Evolutionary conservation across 2,888 invertebrate genomes (phyloP), one percentile per base, ranked within the genome.

Genomic region (Spisula solida): DNA sequence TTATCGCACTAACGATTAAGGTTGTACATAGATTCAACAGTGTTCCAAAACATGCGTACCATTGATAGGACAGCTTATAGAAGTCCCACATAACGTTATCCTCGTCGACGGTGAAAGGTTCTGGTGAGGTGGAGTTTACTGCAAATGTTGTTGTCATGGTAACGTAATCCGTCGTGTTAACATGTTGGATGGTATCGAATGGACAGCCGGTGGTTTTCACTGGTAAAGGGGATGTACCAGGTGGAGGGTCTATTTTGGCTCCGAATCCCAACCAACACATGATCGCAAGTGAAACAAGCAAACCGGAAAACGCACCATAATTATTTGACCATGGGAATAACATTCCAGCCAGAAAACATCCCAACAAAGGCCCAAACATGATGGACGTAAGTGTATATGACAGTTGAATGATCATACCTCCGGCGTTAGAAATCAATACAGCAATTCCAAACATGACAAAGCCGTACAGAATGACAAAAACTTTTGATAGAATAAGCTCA

Each of bases 311-410:
- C 0, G 89, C 86, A n/a, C 89, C 95, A 86, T 92, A 92, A 48
- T 82, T 87, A 81, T 95, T 95, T 66, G 94, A 92, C 91, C 95
- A 98, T 83, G 98, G 96, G 82, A 95, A 94, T 55, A 96, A 88
- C 90, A 96, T 94, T 48, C 96, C 96, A 18, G 95, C 90, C 10
- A 94, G 93, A 86, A 95, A 96, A 18, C 94, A 81, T 14, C 95
- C 95, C 14, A 95, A 89, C 1, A 94, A 66, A 0, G 95, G 95
- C 34, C 95, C 95, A 2, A 94, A 94, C 18, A 95, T 88, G 87
- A 96, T 93, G 18, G 95, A 95, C 81, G 94, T 95, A 47, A 96
- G 79, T 4, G 88, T 93, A 8, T 94, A 90, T 8, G 95, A 94
- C 8, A 94, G 93, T 92, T 95, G 92, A 16, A 88, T 97, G 18